Percentiles rank a stretch among this genome's conserved stretches.
Conservation (phyloP, 2,113 vertebrate species). For the Dromiciops gliroides region DNA sequence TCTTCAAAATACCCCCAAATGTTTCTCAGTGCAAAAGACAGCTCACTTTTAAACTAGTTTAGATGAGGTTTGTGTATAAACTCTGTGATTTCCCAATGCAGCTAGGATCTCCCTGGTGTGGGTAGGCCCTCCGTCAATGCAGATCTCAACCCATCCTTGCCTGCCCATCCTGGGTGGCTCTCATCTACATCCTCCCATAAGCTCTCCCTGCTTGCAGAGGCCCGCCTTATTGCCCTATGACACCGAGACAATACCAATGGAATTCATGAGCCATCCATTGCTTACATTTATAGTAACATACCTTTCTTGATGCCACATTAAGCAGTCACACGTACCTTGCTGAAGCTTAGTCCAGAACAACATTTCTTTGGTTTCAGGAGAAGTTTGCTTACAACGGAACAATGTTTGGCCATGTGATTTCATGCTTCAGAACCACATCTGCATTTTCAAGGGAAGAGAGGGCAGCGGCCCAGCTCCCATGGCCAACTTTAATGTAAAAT, state of each 20-base stretch:
- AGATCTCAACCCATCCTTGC: background rate
- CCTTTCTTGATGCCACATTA: background rate
- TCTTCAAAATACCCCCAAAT: background rate
- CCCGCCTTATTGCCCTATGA: background rate
- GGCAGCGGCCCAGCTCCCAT: constrained; percentile 66
- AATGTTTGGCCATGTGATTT: constrained; percentile 55
- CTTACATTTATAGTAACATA: background rate
- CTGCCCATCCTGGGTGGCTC: background rate
- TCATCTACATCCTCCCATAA: background rate
- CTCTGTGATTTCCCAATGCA: background rate
- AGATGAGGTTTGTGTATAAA: background rate
- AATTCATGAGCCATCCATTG: background rate
- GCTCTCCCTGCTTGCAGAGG: background rate
- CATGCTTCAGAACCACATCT: constrained; percentile 69
- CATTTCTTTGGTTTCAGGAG: background rate
- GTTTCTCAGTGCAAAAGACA: background rate
- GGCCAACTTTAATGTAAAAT: constrained; percentile 86
- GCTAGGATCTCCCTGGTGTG: background rate
- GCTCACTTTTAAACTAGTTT: background rate
- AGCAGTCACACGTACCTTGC: background rate
- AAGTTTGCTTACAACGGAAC: background rate
- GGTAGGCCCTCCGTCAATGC: background rate
- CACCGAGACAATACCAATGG: background rate
- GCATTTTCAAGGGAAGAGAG: constrained; percentile 52
- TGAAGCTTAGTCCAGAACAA: background rate